These are phyloP conservation scores for Drosophila sechellia DNA, from an alignment of 1,140 invertebrate genomes.

Conservation along the genomic window DNA sequence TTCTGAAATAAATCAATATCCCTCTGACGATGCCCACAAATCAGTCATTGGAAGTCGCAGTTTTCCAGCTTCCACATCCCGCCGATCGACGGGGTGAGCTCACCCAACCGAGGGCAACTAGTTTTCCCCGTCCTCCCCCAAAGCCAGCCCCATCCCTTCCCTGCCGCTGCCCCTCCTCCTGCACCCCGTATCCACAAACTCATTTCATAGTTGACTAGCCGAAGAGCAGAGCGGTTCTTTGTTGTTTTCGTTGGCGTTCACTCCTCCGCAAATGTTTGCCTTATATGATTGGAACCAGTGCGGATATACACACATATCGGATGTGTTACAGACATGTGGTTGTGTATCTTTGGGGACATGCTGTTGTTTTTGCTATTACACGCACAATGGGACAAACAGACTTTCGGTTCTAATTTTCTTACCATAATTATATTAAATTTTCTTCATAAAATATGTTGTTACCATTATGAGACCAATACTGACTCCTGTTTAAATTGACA, in stretches of 20 bases:
- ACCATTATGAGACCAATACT: no score
- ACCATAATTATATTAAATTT: background rate
- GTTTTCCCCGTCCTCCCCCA: constrained; percentile 46
- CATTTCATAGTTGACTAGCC: constrained; percentile 32
- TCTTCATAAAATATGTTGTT: no score
- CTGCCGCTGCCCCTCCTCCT: background rate
- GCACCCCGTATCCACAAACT: background rate
- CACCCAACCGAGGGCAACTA: constrained; percentile 63
- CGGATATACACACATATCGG: constrained; percentile 6
- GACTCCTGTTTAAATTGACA: background rate
- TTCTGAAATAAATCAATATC: background rate
- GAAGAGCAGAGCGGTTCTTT: constrained; percentile 36
- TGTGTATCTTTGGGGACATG: constrained; percentile 16
- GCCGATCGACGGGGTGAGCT: constrained; percentile 56
- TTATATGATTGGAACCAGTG: constrained; percentile 43
- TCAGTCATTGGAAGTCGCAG: constrained; percentile 51
- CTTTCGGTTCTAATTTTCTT: background rate
- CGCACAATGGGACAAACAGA: constrained; percentile 8
- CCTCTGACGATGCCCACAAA: constrained; percentile 50
- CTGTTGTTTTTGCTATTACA: constrained; percentile 1
- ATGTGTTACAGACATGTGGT: constrained; percentile 14
- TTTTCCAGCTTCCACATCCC: constrained; percentile 44
- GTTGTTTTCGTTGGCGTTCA: constrained; percentile 32
- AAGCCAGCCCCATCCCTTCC: constrained; percentile 26
- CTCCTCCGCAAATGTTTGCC: constrained; percentile 66